Conservation (phyloP, 2,113 vertebrate genomes). For the Australoheros scitulus region DNA sequence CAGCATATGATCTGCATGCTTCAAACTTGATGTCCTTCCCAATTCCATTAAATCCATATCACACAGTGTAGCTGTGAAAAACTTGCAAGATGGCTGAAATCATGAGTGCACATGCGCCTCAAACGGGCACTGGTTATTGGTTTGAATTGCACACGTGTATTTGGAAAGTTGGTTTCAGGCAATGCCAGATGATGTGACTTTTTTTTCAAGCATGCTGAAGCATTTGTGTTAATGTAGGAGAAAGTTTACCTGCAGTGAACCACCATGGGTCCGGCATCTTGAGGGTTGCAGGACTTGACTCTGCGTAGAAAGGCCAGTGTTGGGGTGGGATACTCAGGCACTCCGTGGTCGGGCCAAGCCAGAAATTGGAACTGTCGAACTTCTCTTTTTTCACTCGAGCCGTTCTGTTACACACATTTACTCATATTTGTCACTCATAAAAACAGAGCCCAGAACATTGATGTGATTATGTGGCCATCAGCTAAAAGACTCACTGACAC, state of each 20-base stretch:
- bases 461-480: background rate
- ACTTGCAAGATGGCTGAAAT: background rate
- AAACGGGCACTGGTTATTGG: background rate
- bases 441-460: background rate
- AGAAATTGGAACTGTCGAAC: constrained; percentile 97
- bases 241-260: constrained; percentile 94
- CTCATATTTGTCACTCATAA: background rate
- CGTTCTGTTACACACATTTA: constrained; percentile 80
- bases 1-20: background rate
- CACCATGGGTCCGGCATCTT: constrained; percentile 93
- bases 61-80: background rate
- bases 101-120: background rate
- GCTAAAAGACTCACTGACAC: background rate
- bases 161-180: background rate
- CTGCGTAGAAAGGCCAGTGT: constrained; percentile 91
- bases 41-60: background rate
- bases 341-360: constrained; percentile 97
- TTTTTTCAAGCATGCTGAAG: background rate
- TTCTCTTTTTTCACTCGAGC: constrained; percentile 94
- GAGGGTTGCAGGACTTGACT: constrained; percentile 91
- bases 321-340: constrained; percentile 94
- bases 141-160: background rate
- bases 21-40: background rate
- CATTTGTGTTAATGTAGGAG: background rate
- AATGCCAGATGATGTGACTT: background rate